These are phyloP conservation scores for Physocephala rufipes DNA, from an alignment of 2,888 invertebrate genomes.

Conservation along the genomic window DNA sequence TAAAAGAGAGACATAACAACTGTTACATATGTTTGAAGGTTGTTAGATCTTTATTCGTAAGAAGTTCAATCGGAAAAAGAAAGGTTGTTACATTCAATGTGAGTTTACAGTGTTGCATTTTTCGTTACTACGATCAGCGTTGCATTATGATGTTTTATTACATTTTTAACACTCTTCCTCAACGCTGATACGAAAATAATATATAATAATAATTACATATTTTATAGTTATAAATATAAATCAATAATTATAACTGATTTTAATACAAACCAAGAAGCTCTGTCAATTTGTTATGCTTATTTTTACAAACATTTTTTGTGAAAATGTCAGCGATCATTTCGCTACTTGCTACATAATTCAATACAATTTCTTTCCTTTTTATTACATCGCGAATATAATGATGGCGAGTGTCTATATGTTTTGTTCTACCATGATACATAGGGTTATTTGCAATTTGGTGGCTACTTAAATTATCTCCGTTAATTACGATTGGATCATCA, in stretches of 20 bases:
- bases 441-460: conserved; percentile 1
- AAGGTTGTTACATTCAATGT: conserved; percentile 1
- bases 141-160: conserved; percentile 5
- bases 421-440: conserved; percentile 7
- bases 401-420: neutral
- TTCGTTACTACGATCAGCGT: conserved; percentile 1
- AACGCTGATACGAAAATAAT: conserved; percentile 5
- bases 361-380: conserved; percentile 1
- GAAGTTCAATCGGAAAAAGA: too few relatives aligned
- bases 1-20: too few relatives aligned
- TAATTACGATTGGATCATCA: conserved; percentile 5
- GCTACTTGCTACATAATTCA: neutral
- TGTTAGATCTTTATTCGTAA: conserved; percentile 1
- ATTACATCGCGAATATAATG: conserved; percentile 7
- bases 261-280: too few relatives aligned
- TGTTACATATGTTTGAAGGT: too few relatives aligned
- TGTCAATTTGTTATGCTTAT: too few relatives aligned
- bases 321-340: conserved; percentile 5
- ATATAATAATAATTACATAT: conserved; percentile 5
- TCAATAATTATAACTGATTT: neutral
- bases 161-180: conserved; percentile 1
- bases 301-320: neutral
- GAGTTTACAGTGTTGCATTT: neutral
- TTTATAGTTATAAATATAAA: conserved; percentile 5
- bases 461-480: conserved; percentile 5